These are phyloP conservation scores for Pteropus alecto DNA, from an alignment of 2,113 vertebrate species.

Conservation along the genomic window DNA sequence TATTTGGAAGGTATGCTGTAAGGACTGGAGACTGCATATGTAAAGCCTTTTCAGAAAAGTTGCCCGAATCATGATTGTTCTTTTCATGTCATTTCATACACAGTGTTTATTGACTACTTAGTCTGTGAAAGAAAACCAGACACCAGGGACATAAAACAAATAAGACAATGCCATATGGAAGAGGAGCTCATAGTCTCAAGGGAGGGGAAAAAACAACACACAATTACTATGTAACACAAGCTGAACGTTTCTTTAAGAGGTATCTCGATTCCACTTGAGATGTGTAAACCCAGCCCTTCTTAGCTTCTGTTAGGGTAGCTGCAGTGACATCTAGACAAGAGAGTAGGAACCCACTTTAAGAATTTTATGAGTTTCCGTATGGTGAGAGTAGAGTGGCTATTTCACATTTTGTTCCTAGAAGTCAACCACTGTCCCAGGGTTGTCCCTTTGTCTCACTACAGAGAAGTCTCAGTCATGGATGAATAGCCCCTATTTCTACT, in stretches of 20 bases:
- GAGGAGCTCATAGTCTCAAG: background rate
- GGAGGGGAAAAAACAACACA: background rate
- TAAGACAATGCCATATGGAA: background rate
- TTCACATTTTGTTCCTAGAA: background rate
- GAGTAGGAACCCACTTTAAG: background rate
- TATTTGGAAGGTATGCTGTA: background rate
- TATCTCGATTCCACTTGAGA: background rate
- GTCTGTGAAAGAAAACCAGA: background rate
- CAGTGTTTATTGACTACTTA: background rate
- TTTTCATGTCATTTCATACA: background rate
- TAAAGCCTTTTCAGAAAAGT: background rate
- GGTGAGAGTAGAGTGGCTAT: background rate
- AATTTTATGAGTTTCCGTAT: background rate
- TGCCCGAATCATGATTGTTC: background rate
- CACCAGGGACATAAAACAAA: background rate
- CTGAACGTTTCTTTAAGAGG: background rate
- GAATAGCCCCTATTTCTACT: background rate
- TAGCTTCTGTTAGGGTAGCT: background rate
- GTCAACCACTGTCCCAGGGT: background rate
- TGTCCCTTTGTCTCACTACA: background rate
- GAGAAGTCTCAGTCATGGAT: background rate
- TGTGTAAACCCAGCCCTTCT: background rate
- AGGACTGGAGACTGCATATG: background rate
- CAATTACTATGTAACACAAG: background rate
- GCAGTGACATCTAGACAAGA: background rate